Evolutionary conservation across 2,113 vertebrate species (phyloP).

Genomic region (Maylandia zebra): DNA sequence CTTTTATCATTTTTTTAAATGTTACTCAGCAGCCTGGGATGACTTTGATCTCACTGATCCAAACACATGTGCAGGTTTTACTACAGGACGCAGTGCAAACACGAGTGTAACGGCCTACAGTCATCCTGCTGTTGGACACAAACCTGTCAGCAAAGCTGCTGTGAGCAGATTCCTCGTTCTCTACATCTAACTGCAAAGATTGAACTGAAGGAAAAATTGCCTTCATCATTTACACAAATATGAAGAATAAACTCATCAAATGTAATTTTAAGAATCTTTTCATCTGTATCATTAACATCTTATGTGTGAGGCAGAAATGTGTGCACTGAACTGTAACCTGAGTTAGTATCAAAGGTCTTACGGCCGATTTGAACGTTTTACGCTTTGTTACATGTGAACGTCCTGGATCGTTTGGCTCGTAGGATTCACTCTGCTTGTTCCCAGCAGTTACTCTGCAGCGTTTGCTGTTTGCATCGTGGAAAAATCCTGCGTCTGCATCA

Average conservation of each 20-base stretch:
- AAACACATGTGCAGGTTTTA: not conserved
- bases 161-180: not conserved
- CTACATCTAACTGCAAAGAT: not conserved
- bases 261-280: not conserved
- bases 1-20: not conserved
- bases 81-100: not conserved
- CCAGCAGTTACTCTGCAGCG: not conserved
- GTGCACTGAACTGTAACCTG: not conserved
- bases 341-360: not conserved
- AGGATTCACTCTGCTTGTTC: not conserved
- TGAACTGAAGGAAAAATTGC: not conserved
- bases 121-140: not conserved
- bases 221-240: not conserved
- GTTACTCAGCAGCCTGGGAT: not conserved
- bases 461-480: not conserved
- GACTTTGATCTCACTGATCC: not conserved
- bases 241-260: not conserved
- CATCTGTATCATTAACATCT: not conserved
- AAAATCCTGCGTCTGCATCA: not conserved
- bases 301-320: not conserved
- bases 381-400: not conserved
- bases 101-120: not conserved
- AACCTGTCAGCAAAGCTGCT: not conserved
- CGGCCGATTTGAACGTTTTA: not conserved
- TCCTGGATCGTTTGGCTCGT: not conserved